These are phyloP conservation scores for Hylyphantes graminicola DNA, from an alignment of 1,140 invertebrate species.

Conservation along the genomic window DNA sequence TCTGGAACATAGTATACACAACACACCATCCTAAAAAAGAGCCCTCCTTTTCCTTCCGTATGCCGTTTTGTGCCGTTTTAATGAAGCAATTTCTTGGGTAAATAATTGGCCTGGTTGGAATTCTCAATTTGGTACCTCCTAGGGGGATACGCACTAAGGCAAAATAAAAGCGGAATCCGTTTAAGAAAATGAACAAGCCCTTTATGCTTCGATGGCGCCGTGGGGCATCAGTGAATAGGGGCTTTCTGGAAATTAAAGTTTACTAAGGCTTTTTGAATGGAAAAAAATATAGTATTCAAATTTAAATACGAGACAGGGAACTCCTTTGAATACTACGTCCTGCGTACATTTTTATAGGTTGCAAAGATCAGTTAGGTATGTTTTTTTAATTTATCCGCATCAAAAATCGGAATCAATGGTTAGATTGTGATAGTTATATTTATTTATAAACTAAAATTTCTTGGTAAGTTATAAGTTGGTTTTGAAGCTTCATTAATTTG, in stretches of 20 bases:
- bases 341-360: background rate
- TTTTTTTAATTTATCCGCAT: background rate
- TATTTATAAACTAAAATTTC: no score
- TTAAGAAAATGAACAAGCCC: conserved; percentile 51
- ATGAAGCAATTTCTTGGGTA: conserved; percentile 56
- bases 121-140: conserved; percentile 39
- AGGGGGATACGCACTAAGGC: conserved; percentile 29
- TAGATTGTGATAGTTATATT: no score
- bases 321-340: background rate
- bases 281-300: background rate
- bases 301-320: background rate
- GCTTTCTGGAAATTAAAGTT: conserved; percentile 34
- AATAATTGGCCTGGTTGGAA: conserved; percentile 51
- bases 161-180: conserved; percentile 53
- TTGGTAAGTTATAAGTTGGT: no score
- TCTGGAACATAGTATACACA: background rate
- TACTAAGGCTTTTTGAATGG: background rate
- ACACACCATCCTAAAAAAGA: background rate
- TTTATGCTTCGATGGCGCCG: conserved; percentile 16
- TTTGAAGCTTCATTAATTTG: no score
- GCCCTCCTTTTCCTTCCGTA: no score
- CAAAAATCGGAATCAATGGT: no score
- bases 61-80: conserved; percentile 44
- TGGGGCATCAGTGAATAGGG: background rate
- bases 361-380: background rate